phyloP scores from a whole-genome alignment of 1,140 invertebrate genomes.

The Pectinophora gossypiella region DNA sequence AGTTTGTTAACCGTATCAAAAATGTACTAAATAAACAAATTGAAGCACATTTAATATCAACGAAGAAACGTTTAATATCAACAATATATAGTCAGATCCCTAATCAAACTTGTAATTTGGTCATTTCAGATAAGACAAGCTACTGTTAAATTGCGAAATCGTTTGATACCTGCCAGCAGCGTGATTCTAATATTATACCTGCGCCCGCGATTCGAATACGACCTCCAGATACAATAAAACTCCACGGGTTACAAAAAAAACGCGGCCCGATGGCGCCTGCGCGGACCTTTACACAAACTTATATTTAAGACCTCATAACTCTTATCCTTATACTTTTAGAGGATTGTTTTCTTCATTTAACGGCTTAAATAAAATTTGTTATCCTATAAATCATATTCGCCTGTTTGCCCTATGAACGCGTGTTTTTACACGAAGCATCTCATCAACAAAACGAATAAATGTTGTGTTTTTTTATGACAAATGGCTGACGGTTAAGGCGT shows the following conservation, averaged over 20 bases:
- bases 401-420: conserved; percentile 38
- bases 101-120: background rate
- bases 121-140: conserved; percentile 10
- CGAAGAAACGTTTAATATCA: no score
- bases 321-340: conserved; percentile 10
- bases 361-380: background rate
- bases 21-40: no score
- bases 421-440: conserved; percentile 52
- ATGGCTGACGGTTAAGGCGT: conserved; percentile 18
- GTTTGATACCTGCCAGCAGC: background rate
- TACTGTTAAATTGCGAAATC: conserved; percentile 12
- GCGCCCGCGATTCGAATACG: conserved; percentile 33
- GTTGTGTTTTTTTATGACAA: conserved; percentile 23
- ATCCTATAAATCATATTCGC: conserved; percentile 60
- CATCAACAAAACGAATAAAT: conserved; percentile 39
- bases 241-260: conserved; percentile 33
- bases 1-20: no score
- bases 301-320: background rate
- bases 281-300: conserved; percentile 16
- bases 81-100: no score
- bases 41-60: no score
- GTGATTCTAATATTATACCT: background rate
- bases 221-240: conserved; percentile 57
- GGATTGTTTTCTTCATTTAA: background rate
- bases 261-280: conserved; percentile 54